Base-by-base conservation (phyloP, 2,113 vertebrate species). In the Macaca nemestrina region DNA sequence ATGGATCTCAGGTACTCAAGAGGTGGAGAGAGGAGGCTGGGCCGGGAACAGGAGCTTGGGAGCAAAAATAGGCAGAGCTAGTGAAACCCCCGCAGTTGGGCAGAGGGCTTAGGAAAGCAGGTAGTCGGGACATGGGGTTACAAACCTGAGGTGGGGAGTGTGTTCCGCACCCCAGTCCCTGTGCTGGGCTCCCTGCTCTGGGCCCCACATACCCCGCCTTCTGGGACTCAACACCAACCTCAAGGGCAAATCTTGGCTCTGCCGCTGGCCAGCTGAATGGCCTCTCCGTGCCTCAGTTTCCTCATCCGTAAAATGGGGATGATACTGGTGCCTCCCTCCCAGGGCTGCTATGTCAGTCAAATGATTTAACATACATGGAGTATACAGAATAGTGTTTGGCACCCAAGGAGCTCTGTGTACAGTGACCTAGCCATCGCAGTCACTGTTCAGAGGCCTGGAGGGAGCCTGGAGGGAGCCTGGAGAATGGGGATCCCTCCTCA, bases 351-450 rank as follows among this genome's bases (percentile, higher is more conserved):
- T 18, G 30, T 8, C 30, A 8, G 6, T 68, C 22, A 6, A 10
- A 13, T 30, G 22, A 70, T 35, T 35, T 8, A 35, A 43, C 11
- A 27, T 4, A 11, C 4, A 16, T 8, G 40, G 48, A n/a, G 3
- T 2, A 6, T 3, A 3, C 9, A 13, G n/a, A 17, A 50, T 2
- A 1, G 48, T n/a, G 75, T 55, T 0, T 2, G 55, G 67, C 30
- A 55, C 27, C 25, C 3, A 1, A 12, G 2, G 32, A n/a, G 14
- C 20, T 23, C 50, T 16, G 16, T 0, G 6, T 2, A 18, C 16
- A 0, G 61, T 64, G 61, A 64, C 13, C 61, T 64, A 57, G 76
- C 6, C 10, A 13, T 35, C 2, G 3, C 0, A 11, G 48, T 35
- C 70, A n/a, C 0, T 27, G 18, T 2, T 13, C 35, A 23, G 79